A percentile compares a stretch with the other conserved stretches of the same genome.
phyloP scores from a whole-genome alignment of 2,113 vertebrate species.

The Microtus pennsylvanicus region DNA sequence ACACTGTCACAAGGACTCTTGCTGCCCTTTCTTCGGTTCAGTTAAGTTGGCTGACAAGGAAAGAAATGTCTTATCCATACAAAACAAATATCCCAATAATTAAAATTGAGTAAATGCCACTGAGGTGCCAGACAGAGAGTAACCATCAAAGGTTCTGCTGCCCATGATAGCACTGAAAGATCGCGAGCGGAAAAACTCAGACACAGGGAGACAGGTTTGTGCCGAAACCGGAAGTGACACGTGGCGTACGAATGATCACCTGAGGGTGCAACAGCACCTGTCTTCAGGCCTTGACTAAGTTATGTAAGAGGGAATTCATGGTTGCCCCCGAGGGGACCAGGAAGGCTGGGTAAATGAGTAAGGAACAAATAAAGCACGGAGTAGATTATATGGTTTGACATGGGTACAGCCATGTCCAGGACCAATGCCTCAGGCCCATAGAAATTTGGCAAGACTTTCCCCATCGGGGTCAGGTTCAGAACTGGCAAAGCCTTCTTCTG shows the following conservation, averaged over 20 bases:
- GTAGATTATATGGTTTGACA: neutral
- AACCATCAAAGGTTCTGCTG: neutral
- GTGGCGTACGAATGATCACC: neutral
- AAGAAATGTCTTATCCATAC: neutral
- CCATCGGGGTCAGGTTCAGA: neutral
- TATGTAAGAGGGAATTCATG: neutral
- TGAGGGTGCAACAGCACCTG: no score
- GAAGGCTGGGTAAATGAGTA: neutral
- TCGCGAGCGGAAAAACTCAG: neutral
- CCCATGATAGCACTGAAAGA: neutral
- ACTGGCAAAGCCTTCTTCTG: neutral
- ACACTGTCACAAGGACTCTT: neutral
- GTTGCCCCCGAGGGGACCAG: neutral
- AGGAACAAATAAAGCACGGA: neutral
- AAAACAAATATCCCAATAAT: neutral
- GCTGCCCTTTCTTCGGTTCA: neutral
- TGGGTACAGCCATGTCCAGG: neutral
- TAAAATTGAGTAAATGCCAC: neutral
- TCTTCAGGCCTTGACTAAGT: neutral
- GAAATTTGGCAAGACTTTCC: neutral
- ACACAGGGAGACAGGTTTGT: neutral
- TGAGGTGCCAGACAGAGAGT: neutral
- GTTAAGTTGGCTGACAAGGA: neutral
- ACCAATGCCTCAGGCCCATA: neutral
- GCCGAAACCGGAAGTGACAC: neutral